Evolutionary conservation across 2,113 vertebrate genomes (phyloP).

Genomic region (Xerus inauris): DNA sequence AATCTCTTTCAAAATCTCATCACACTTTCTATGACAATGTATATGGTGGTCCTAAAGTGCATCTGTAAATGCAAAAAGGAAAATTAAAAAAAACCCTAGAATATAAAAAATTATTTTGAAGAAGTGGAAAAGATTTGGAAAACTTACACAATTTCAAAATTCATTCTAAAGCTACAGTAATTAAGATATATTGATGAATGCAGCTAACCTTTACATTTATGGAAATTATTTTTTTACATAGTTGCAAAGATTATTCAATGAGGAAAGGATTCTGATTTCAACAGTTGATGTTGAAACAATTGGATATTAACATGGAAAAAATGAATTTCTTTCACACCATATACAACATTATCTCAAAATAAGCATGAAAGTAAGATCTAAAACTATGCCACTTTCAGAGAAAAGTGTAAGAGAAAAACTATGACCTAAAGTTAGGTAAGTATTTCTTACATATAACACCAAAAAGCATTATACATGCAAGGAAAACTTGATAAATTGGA

Average conservation of each 20-base stretch:
- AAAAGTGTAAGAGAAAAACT: no score
- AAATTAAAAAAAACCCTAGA: not conserved
- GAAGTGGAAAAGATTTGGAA: not conserved
- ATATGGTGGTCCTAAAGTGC: not conserved
- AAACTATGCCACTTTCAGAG: no score
- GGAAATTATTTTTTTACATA: not conserved
- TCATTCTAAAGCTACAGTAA: not conserved
- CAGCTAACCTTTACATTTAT: not conserved
- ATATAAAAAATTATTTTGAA: not conserved
- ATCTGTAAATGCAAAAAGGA: not conserved
- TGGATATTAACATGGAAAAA: no score
- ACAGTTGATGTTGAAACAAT: not conserved
- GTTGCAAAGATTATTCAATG: not conserved
- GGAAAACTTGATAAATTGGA: no score
- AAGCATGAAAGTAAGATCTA: no score
- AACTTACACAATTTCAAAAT: not conserved
- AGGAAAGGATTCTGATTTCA: not conserved
- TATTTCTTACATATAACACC: no score
- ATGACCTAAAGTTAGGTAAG: no score
- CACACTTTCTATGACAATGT: not conserved
- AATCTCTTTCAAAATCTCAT: not conserved
- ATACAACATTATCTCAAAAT: no score
- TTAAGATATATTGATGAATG: not conserved
- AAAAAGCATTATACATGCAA: no score
- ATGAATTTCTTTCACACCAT: no score